These are phyloP conservation scores for Trichogramma evanescens DNA, from an alignment of 2,888 invertebrate genomes.

Conservation along the genomic window DNA sequence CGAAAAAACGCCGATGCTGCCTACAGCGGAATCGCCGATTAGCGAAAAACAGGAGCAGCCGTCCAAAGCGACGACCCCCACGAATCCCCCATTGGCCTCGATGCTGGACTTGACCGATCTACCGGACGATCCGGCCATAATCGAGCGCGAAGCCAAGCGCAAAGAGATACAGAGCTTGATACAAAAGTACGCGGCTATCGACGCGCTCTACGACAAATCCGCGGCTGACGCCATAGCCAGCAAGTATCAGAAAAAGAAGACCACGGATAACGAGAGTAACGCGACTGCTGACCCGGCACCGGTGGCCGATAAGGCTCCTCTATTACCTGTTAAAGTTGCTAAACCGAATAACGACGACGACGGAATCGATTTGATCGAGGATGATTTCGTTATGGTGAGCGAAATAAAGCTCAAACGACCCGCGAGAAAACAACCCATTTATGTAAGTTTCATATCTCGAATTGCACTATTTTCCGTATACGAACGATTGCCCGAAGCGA, in stretches of 20 bases:
- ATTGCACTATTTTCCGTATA: no score
- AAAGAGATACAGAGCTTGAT: conserved; percentile 79
- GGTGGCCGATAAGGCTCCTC: not conserved
- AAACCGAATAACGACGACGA: not conserved
- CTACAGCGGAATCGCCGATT: conserved; percentile 43
- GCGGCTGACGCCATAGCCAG: conserved; percentile 42
- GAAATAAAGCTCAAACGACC: no score
- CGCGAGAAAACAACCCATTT: no score
- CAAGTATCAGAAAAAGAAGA: conserved; percentile 38
- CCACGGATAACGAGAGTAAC: conserved; percentile 18
- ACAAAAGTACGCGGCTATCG: conserved; percentile 73
- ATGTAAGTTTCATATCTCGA: no score
- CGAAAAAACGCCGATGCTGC: conserved; percentile 41
- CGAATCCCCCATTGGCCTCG: conserved; percentile 16
- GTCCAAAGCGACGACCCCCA: conserved; percentile 46
- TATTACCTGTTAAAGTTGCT: not conserved
- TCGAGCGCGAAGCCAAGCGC: conserved; percentile 71
- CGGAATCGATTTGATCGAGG: conserved; percentile 13
- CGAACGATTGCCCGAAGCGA: no score
- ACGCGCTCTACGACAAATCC: conserved; percentile 58
- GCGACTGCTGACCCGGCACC: not conserved
- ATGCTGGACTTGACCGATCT: conserved; percentile 34
- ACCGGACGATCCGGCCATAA: conserved; percentile 54
- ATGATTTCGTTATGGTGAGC: conserved; percentile 12
- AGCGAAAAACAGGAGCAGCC: conserved; percentile 43